A percentile compares a stretch with the other conserved stretches of the same genome.
These are phyloP conservation scores for Saccopteryx leptura DNA, from an alignment of 2,113 vertebrate genomes.

Conservation along the genomic window DNA sequence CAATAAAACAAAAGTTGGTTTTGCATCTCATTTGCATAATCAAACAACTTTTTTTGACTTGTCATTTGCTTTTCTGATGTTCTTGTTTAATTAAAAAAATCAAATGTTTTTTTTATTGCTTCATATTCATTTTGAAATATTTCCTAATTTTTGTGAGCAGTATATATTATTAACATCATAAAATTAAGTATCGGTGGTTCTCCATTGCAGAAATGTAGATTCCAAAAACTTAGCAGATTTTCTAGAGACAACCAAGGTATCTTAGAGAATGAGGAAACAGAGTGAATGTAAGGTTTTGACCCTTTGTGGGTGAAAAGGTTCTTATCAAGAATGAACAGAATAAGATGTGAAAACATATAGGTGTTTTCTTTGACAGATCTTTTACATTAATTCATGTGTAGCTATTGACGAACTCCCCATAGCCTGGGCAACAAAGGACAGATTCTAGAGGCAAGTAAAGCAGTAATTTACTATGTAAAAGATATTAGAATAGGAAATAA, in stretches of 20 bases:
- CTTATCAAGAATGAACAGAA: not conserved
- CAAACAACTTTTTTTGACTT: too few relatives aligned
- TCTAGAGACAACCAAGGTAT: not conserved
- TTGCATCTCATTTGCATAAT: too few relatives aligned
- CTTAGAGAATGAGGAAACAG: not conserved
- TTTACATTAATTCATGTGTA: slow-evolving; percentile 15
- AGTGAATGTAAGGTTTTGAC: not conserved
- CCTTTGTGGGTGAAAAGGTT: not conserved
- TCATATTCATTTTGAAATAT: too few relatives aligned
- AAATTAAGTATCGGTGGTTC: not conserved
- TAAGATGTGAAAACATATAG: not conserved
- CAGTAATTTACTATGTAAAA: not conserved
- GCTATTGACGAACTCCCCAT: not conserved
- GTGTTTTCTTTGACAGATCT: not conserved
- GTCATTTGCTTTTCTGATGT: too few relatives aligned
- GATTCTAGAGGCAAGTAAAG: not conserved
- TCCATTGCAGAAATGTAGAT: not conserved
- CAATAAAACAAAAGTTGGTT: too few relatives aligned
- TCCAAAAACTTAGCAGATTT: not conserved
- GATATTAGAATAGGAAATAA: not conserved
- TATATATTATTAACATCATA: not conserved
- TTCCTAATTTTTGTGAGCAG: too few relatives aligned
- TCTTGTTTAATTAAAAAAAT: too few relatives aligned
- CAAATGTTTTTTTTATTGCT: too few relatives aligned
- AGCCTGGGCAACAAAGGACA: not conserved